Conservation (phyloP, 2,797 vertebrate genomes). For the Poecilia gillii region DNA sequence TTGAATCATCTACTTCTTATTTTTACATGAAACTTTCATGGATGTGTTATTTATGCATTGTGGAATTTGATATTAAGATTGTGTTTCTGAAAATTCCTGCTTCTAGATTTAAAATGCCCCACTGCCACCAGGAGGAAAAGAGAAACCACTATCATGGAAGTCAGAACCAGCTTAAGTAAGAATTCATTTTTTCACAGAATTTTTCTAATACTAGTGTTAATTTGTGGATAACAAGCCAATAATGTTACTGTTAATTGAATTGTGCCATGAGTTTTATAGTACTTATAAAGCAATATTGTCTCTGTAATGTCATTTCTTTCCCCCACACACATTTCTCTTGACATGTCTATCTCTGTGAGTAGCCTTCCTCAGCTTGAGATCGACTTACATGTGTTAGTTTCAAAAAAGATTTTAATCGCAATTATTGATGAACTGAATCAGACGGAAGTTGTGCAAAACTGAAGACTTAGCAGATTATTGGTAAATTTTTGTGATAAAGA, state of each 20-base stretch:
- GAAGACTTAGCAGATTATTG: background rate
- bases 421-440: too few species aligned
- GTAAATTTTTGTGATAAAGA: background rate
- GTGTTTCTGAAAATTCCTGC: background rate
- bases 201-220: background rate
- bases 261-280: background rate
- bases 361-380: background rate
- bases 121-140: conserved; percentile 66
- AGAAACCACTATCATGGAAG: conserved; percentile 63
- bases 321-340: background rate
- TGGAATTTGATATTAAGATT: background rate
- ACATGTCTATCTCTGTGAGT: background rate
- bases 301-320: background rate
- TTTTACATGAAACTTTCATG: background rate
- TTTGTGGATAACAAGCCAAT: background rate
- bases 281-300: background rate
- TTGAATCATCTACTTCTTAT: background rate
- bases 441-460: background rate
- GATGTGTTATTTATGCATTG: background rate
- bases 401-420: background rate
- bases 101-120: conserved; percentile 66
- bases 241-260: background rate
- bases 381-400: background rate
- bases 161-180: conserved; percentile 79
- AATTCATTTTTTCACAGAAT: background rate